Evolutionary conservation across 2,888 invertebrate species (phyloP).

Genomic region (Callinectes sapidus): DNA sequence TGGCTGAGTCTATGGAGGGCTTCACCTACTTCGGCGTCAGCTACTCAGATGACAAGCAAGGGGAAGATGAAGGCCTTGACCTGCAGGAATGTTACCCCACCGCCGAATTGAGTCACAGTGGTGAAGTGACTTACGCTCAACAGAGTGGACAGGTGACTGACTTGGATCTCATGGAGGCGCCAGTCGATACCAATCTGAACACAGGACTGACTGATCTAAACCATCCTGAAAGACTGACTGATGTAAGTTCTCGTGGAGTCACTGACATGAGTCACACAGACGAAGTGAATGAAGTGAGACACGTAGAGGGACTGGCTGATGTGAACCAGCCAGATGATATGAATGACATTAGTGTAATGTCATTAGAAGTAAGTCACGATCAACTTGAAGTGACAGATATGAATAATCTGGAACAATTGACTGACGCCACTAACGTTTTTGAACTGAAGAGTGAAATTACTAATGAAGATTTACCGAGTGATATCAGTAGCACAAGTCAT

Average conservation of each 20-base stretch:
- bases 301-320: not conserved
- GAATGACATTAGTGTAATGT: not conserved
- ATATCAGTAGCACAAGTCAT: not conserved
- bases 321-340: not conserved
- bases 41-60: not conserved
- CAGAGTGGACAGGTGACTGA: not conserved
- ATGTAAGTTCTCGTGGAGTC: not conserved
- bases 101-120: not conserved
- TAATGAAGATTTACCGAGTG: not conserved
- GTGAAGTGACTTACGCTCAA: not conserved
- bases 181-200: not conserved
- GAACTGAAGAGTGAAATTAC: not conserved
- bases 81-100: not conserved
- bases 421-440: not conserved
- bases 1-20: not conserved
- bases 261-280: not conserved
- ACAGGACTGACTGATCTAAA: not conserved
- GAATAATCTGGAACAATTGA: not conserved
- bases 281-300: not conserved
- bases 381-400: not conserved
- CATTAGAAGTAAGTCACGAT: conserved; percentile 3
- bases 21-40: conserved; percentile 37
- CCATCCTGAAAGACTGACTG: not conserved
- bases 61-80: not conserved
- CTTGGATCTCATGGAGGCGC: not conserved